Conservation (phyloP, 1,140 invertebrate species). For the Meloidogyne floridensis region DNA sequence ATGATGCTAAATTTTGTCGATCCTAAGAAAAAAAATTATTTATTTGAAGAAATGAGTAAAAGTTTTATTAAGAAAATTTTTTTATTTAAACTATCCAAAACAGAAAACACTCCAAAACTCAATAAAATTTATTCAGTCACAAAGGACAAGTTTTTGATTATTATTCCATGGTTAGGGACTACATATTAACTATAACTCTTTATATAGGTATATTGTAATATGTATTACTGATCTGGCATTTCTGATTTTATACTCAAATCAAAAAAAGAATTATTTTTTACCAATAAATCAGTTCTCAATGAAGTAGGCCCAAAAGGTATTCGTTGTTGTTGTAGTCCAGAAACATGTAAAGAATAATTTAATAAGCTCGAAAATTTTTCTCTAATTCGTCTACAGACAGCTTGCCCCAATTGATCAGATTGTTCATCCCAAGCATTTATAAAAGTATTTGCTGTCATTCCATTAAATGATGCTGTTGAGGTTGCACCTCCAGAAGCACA, state of each 20-base stretch:
- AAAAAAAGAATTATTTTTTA: neutral
- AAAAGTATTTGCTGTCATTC: neutral
- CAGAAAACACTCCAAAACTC: too few relatives aligned
- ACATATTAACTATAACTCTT: too few relatives aligned
- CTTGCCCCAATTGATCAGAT: slow-evolving; percentile 1
- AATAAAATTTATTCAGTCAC: too few relatives aligned
- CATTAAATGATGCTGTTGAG: neutral
- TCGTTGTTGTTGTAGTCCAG: neutral
- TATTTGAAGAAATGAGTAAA: too few relatives aligned
- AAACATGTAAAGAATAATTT: neutral
- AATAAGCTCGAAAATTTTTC: slow-evolving; percentile 2
- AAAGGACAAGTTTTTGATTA: too few relatives aligned
- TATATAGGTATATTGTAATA: too few relatives aligned
- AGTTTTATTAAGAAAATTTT: too few relatives aligned
- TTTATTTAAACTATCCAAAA: too few relatives aligned
- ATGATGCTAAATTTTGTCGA: neutral
- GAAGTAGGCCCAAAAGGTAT: neutral
- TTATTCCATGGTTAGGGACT: too few relatives aligned
- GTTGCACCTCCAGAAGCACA: slow-evolving; percentile 16
- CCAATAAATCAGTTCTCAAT: slow-evolving; percentile 5
- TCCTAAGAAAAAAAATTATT: too few relatives aligned
- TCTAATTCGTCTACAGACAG: slow-evolving; percentile 4
- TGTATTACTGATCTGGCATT: too few relatives aligned
- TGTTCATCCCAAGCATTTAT: slow-evolving; percentile 4
- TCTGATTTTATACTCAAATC: too few relatives aligned